phyloP scores from a whole-genome alignment of 1,140 invertebrate species.

The Ips typographus region DNA sequence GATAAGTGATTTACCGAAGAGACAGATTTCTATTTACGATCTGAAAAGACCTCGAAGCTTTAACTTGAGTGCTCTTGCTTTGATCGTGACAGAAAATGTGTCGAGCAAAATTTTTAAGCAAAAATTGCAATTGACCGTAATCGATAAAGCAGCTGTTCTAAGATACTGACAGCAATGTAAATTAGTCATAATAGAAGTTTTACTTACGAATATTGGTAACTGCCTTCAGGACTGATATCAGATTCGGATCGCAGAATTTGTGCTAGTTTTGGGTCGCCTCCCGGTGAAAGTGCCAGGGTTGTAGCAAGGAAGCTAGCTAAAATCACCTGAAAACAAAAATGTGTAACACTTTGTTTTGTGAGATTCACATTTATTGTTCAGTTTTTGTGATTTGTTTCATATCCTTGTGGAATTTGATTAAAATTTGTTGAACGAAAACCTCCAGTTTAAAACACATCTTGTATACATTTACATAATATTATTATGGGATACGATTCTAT shows the following conservation, averaged over 20 bases:
- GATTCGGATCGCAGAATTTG: slow-evolving; percentile 19
- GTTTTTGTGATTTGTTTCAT: neutral
- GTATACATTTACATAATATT: neutral
- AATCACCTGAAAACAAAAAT: slow-evolving; percentile 22
- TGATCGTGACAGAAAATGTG: neutral
- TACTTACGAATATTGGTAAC: slow-evolving; percentile 33
- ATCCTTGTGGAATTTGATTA: neutral
- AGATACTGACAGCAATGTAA: neutral
- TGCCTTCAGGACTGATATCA: slow-evolving; percentile 29
- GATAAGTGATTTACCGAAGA: no score
- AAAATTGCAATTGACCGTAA: neutral
- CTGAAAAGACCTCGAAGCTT: no score
- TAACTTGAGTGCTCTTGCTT: no score
- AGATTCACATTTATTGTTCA: neutral
- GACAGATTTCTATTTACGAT: no score
- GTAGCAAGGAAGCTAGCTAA: slow-evolving; percentile 16
- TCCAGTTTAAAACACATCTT: neutral
- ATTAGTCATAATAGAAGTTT: neutral
- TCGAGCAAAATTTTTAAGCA: neutral
- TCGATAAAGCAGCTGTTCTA: neutral
- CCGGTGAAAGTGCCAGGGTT: slow-evolving; percentile 5
- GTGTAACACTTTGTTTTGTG: neutral
- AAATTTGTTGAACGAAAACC: neutral
- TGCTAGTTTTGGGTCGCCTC: slow-evolving; percentile 26
- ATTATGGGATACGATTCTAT: no score